phyloP scores from a whole-genome alignment of 1,140 invertebrate species.

The Rhyacophila brunnea region DNA sequence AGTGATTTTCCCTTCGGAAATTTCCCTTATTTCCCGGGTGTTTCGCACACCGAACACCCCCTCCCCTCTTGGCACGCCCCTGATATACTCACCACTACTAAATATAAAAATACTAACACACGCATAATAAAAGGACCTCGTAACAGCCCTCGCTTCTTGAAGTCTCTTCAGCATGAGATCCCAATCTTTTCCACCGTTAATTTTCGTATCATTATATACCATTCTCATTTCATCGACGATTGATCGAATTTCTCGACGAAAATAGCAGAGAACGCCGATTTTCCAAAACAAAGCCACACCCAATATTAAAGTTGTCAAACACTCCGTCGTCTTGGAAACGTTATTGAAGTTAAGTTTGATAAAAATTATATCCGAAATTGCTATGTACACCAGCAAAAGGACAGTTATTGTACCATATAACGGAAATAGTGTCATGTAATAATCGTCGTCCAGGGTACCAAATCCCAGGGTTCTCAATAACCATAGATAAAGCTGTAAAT shows the following conservation, averaged over 20 bases:
- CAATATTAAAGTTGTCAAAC: conserved; percentile 1
- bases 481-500: conserved; percentile 3
- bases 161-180: conserved; percentile 2
- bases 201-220: background rate
- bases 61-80: no score
- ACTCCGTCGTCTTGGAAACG: background rate
- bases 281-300: background rate
- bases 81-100: no score
- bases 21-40: no score
- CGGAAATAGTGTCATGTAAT: background rate
- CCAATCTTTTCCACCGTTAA: conserved; percentile 2
- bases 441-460: background rate
- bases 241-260: background rate
- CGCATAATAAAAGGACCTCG: background rate
- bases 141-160: conserved; percentile 3
- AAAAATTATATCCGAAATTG: background rate
- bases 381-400: background rate
- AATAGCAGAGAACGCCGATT: background rate
- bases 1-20: no score
- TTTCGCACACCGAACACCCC: no score
- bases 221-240: background rate
- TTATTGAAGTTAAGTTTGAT: background rate
- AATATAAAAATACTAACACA: background rate
- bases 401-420: background rate
- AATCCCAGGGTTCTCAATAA: background rate